Evolutionary conservation across 2,888 invertebrate genomes (phyloP), one percentile per base, ranked within the genome.

Genomic region (Myopa tessellatipennis): DNA sequence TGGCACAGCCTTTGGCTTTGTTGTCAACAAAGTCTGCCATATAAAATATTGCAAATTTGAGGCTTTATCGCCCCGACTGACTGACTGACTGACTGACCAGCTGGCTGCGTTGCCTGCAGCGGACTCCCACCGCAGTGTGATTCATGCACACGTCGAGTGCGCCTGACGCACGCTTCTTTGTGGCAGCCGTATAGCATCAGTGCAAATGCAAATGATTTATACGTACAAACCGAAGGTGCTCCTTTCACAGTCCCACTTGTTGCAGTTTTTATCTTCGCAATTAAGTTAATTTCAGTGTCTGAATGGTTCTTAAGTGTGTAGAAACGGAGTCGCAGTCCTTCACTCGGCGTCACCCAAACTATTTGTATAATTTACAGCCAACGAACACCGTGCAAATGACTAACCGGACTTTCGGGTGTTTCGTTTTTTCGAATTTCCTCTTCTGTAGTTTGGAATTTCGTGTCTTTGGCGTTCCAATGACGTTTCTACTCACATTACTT

Each of bases 31-130:
- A 50, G 70, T 70, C 8, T 70, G 55, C 70, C 26, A 52, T 55
- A 70, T 70, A 70, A 70, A 70, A 70, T 26, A 69, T 69, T 45
- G 52, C 26, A 69, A 18, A 50, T 69, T 69, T 69, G 52, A 69
- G 52, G 69, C 69, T 69, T 69, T 69, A 69, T 69, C 52, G n/a
- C n/a, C n/a, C 45, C n/a, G 36, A 10, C 67, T 14, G 12, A n/a
- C 16, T 67, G 14, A n/a, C 38, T 40, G 36, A 34, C 36, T 60
- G 60, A 60, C 60, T 26, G 26, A n/a, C 18, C 60, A 60, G 26
- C 36, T 34, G 36, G 36, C 26, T 36, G 36, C 14, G 16, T 36
- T 65, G 63, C 63, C 3, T 14, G 36, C 26, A 26, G 45, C 45
- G 38, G 14, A 4, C 38, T 50, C 69, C n/a, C 52, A 52, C 69